Evolutionary conservation across 2,113 vertebrate species (phyloP).

Genomic region (Proterorhinus semilunaris): DNA sequence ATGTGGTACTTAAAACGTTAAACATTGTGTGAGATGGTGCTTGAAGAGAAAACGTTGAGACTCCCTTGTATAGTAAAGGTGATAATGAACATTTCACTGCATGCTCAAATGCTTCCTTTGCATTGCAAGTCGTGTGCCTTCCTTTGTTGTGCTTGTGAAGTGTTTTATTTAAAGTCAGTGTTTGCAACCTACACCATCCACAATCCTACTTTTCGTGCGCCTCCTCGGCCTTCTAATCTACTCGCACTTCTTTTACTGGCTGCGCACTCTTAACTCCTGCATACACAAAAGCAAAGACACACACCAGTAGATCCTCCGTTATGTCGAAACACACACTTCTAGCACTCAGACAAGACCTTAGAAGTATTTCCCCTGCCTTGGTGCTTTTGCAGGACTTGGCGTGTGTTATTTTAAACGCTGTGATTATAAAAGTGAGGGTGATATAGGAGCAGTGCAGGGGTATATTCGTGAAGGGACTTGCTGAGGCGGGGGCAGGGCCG

Average conservation of each 20-base stretch:
- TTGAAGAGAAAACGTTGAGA: no score
- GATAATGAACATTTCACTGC: not conserved
- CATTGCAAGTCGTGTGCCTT: no score
- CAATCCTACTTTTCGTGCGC: no score
- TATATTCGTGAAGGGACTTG: constrained; percentile 54
- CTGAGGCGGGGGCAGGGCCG: constrained; percentile 54
- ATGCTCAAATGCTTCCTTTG: not conserved
- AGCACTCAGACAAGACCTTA: constrained; percentile 55
- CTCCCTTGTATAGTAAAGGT: not conserved
- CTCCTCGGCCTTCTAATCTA: not conserved
- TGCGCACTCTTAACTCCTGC: no score
- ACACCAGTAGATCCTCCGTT: not conserved
- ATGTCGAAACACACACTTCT: constrained; percentile 29
- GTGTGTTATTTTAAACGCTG: constrained; percentile 31
- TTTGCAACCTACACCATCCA: no score
- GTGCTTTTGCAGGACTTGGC: constrained; percentile 36
- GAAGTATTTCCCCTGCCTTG: constrained; percentile 36
- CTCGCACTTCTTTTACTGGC: not conserved
- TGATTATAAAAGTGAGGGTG: constrained; percentile 45
- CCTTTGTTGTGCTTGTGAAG: no score
- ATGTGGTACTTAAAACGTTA: no score
- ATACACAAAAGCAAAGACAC: no score
- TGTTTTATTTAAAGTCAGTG: no score
- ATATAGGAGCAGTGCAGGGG: constrained; percentile 41
- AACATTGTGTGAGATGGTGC: no score